Evolutionary conservation across 1,140 invertebrate genomes (phyloP), one percentile per base, ranked within the genome.

Genomic region (Watersipora subatra): DNA sequence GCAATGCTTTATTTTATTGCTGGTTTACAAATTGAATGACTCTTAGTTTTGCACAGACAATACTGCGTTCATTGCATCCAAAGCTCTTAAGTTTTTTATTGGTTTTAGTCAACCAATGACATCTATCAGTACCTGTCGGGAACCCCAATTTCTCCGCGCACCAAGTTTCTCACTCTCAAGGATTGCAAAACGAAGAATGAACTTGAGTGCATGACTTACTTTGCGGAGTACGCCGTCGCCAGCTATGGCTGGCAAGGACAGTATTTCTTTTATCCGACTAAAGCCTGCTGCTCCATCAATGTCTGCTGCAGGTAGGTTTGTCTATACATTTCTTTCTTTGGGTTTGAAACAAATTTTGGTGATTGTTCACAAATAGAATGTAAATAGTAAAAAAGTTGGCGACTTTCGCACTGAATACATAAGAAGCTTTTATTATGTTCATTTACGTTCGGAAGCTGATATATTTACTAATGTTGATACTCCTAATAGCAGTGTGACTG

Each of bases 211-310:
- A 87, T 92, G 27, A 88, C 91, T 63, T 88, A 92, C 78, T 93
- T 92, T 85, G n/a, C 28, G 17, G 85, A 89, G 72, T 93, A 88
- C 74, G 90, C 90, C n/a, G 83, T 91, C 3, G 88, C 88, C 22
- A 89, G 90, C 64, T 93, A 93, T 76, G 90, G 90, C 19, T 93
- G 91, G 91, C 91, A 90, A n/a, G 86, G 92, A 79, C 92, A 88
- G 22, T 59, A 59, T 22, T 28, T 59, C 17, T 25, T 28, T 17
- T 28, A 59, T 28, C 27, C 22, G 17, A 22, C 58, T 24, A 28
- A 59, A 22, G 58, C 58, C 7, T 59, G 58, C 58, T 59, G 58
- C 22, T 22, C 7, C 7, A 28, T 59, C 22, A 28, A 28, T 24
- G 22, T 59, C 7, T 59, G 58, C 22, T 7, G 58, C 7, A 59